Conservation (phyloP, 2,888 invertebrate species). For the Acleris laterana region DNA sequence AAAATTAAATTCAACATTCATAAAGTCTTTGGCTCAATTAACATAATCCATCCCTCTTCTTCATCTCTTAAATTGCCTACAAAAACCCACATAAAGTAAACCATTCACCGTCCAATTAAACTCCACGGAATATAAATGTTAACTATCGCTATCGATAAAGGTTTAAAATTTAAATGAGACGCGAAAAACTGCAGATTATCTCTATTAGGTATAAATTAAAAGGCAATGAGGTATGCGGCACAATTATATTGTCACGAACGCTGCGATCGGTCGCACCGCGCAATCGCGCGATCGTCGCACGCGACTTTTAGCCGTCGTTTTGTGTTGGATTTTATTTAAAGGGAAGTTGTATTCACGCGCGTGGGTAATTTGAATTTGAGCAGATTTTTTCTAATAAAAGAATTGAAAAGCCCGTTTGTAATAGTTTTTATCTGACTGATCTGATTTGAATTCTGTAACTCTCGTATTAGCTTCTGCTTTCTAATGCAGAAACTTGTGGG, state of each 20-base stretch:
- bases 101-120: constrained; percentile 5
- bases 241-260: constrained; percentile 65
- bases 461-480: no score
- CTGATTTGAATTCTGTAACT: no score
- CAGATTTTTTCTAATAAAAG: no score
- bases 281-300: constrained; percentile 48
- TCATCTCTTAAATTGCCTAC: neutral
- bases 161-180: constrained; percentile 44
- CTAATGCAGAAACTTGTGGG: no score
- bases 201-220: constrained; percentile 43
- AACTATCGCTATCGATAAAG: constrained; percentile 31
- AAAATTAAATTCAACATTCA: no score
- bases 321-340: constrained; percentile 44
- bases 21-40: no score
- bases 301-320: constrained; percentile 45
- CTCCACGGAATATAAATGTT: constrained; percentile 26
- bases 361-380: no score
- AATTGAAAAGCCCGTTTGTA: no score
- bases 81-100: neutral
- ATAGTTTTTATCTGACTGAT: no score
- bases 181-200: constrained; percentile 43
- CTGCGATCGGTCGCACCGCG: constrained; percentile 47
- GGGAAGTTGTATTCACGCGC: no score
- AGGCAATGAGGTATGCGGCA: constrained; percentile 45
- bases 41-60: no score